These are phyloP conservation scores for Bos indicus DNA, from an alignment of 2,113 vertebrate genomes.

Conservation along the genomic window DNA sequence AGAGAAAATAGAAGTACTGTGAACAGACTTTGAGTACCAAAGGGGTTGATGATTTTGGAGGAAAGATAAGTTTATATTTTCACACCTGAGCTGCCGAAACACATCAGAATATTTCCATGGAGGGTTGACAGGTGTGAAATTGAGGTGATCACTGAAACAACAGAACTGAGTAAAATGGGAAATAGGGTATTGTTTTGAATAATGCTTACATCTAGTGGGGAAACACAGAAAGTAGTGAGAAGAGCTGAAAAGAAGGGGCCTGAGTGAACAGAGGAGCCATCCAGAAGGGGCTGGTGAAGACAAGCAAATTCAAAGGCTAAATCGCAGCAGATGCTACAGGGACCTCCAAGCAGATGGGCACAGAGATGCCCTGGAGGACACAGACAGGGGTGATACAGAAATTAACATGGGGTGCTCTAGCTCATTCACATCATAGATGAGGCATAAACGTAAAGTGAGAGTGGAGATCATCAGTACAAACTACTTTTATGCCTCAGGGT, in stretches of 20 bases:
- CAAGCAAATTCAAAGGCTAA: not conserved
- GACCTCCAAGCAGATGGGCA: not conserved
- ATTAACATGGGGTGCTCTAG: not conserved
- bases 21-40: not conserved
- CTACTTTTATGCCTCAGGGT: not conserved
- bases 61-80: not conserved
- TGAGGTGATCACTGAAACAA: not conserved
- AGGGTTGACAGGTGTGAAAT: not conserved
- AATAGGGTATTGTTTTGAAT: not conserved
- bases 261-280: not conserved
- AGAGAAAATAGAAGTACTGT: not conserved
- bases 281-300: not conserved
- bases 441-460: not conserved
- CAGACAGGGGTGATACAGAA: not conserved
- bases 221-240: not conserved
- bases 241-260: not conserved
- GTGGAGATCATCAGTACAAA: not conserved
- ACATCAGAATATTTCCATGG: not conserved
- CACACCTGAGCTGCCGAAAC: not conserved
- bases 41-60: not conserved
- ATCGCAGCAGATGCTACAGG: not conserved
- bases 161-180: not conserved
- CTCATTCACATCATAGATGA: not conserved
- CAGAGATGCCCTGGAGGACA: not conserved
- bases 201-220: not conserved